Evolutionary conservation across 2,888 invertebrate genomes (phyloP), one percentile per base, ranked within the genome.

Genomic region (Theretra japonica): DNA sequence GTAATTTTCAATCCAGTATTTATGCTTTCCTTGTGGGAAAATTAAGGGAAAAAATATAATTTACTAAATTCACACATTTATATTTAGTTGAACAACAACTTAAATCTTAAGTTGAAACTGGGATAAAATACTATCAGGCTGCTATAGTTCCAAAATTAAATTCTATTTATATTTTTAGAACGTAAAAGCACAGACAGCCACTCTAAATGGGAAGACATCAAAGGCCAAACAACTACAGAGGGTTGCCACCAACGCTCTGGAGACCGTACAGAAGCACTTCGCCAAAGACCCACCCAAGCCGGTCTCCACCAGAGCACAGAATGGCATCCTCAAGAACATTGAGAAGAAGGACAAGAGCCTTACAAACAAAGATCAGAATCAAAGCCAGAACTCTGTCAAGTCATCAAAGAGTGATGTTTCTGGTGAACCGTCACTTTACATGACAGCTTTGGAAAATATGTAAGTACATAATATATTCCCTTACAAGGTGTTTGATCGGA

Each of bases 381-480:
- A 89, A 71, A 93, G 90, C 73, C 85, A 88, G 48, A 86, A 80
- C 69, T 94, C 94, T 41, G 82, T 84, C 0, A 91, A 95, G 53
- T 95, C 95, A 11, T 90, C 90, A 0, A 90, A 94, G 73, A 96
- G 96, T 83, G 96, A 96, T 90, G 96, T 96, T 70, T 96, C 97
- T 75, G 96, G 96, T 82, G 97, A 97, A 79, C 97, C 97, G 59
- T 97, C 97, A 28, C 90, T 97, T 53, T 97, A 98, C 81, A 95
- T 96, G 85, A 96, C 97, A 74, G 97, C 97, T 5, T 90, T 97
- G 79, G 97, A 97, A 84, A 97, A 96, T 75, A 94, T 95, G 96
- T 96, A 88, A 95, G 95, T 95, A 30, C 25, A 15, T n/a, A n/a
- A n/a, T n/a, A n/a, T n/a, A 11, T 59, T 28, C 1, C 58, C 76